Base-by-base conservation (phyloP, 1,140 invertebrate genomes). In the Cotesia typhae region DNA sequence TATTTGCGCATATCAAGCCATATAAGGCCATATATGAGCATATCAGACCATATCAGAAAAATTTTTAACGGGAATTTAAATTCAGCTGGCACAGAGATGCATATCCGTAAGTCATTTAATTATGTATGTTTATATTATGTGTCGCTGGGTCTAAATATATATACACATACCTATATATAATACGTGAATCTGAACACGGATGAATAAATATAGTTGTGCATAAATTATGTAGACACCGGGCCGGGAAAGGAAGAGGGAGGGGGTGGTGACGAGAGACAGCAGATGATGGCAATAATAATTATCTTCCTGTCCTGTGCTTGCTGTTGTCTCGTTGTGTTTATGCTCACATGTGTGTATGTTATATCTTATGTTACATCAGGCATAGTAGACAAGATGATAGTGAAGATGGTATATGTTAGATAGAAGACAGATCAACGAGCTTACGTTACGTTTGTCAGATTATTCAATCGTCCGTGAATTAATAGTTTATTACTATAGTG, bases 231-330 rank as follows among this genome's bases (percentile, higher is more conserved):
- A 55, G 12, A 67, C 10, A 28, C 10, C 12, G 6, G n/a, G 14
- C 3, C 1, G 61, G 4, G 61, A n/a, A n/a, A n/a, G 10, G 10
- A 6, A 3, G 61, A 4, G 61, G 36, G 36, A n/a, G 10, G 10
- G 3, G 61, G 12, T 35, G 61, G 7, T 38, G 61, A 38, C 36
- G 35, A 67, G 52, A 67, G 66, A 35, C 47, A 17, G 28, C 66
- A 37, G 28, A 12, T 38, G 12, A 67, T 55, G 20, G 17, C 66
- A 55, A 67, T 37, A 55, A 67, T 67, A 57, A 67, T 67, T 37
- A 67, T 55, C 52, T 35, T 66, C 14, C 47, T 17, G 35, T 10
- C 41, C 41, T 47, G 41, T 47, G 41, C 41, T 47, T 47, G 28
- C 28, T 28, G 28, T 28, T 28, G 17, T 7, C 35, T 64, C n/a